Conservation (phyloP, 1,140 invertebrate genomes). For the Cryptotermes secundus region DNA sequence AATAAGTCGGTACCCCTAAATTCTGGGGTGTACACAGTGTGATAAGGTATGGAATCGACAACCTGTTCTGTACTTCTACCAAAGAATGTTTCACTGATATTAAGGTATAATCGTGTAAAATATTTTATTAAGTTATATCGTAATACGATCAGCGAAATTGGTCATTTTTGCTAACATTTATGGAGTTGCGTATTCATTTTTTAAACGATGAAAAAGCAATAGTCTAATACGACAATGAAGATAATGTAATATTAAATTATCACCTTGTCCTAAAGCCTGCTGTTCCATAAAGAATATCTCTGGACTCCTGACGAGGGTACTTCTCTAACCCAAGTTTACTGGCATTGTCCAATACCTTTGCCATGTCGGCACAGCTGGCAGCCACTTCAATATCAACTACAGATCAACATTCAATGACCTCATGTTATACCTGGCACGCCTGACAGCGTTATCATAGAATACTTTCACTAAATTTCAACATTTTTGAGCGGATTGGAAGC, state of each 20-base stretch:
- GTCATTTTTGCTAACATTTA: not conserved
- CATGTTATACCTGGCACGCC: too few relatives aligned
- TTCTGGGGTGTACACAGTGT: too few relatives aligned
- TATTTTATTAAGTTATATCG: not conserved
- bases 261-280: slow-evolving; percentile 69
- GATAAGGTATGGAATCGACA: too few relatives aligned
- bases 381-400: too few relatives aligned
- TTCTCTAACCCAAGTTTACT: slow-evolving; percentile 63
- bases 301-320: slow-evolving; percentile 63
- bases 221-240: not conserved
- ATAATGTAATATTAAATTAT: not conserved
- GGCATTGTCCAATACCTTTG: not conserved
- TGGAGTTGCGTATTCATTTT: not conserved
- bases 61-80: too few relatives aligned
- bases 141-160: not conserved
- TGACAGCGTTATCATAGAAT: too few relatives aligned
- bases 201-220: not conserved
- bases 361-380: not conserved
- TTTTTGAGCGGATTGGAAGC: too few relatives aligned
- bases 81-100: not conserved
- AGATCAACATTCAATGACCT: too few relatives aligned
- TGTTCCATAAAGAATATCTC: slow-evolving; percentile 66
- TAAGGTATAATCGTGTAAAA: not conserved
- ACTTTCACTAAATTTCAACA: too few relatives aligned
- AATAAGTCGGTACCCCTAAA: too few relatives aligned